These are phyloP conservation scores for Hestina assimilis DNA, from an alignment of 1,140 invertebrate species.

Conservation along the genomic window DNA sequence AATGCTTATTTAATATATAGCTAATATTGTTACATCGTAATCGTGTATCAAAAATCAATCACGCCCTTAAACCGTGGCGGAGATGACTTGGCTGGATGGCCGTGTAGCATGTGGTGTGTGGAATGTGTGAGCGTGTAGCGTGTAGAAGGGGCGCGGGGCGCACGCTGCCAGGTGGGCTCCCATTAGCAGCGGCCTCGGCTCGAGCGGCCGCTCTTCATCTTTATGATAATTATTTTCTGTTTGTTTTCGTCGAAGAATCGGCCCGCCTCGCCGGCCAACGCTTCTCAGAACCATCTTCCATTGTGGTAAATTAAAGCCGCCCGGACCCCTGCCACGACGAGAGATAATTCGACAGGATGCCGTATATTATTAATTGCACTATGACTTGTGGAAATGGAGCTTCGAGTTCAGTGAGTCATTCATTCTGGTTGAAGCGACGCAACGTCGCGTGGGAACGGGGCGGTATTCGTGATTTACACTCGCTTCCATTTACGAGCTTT, in stretches of 20 bases:
- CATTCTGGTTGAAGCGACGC: conserved; percentile 59
- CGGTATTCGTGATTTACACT: conserved; percentile 54
- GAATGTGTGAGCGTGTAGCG: conserved; percentile 46
- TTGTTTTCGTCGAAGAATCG: conserved; percentile 77
- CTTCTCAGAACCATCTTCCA: conserved; percentile 76
- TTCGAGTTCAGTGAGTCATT: conserved; percentile 76
- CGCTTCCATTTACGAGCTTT: conserved; percentile 48
- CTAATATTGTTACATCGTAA: background rate
- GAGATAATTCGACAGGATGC: conserved; percentile 78
- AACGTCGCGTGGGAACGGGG: conserved; percentile 65
- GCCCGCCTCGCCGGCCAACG: conserved; percentile 68
- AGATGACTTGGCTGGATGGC: conserved; percentile 38
- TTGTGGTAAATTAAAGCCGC: conserved; percentile 78
- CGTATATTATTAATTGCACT: conserved; percentile 78
- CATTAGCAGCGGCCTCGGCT: conserved; percentile 70
- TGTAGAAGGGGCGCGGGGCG: conserved; percentile 27
- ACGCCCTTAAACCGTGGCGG: conserved; percentile 37
- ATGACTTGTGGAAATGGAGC: conserved; percentile 77
- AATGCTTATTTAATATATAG: background rate
- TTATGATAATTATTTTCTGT: conserved; percentile 79
- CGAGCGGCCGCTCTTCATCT: conserved; percentile 76
- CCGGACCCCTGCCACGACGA: conserved; percentile 76
- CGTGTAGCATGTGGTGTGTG: conserved; percentile 24
- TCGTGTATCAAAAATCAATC: conserved; percentile 54
- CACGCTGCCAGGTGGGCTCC: conserved; percentile 70